Conservation (phyloP, 2,888 invertebrate genomes). For the Hyalella azteca region DNA sequence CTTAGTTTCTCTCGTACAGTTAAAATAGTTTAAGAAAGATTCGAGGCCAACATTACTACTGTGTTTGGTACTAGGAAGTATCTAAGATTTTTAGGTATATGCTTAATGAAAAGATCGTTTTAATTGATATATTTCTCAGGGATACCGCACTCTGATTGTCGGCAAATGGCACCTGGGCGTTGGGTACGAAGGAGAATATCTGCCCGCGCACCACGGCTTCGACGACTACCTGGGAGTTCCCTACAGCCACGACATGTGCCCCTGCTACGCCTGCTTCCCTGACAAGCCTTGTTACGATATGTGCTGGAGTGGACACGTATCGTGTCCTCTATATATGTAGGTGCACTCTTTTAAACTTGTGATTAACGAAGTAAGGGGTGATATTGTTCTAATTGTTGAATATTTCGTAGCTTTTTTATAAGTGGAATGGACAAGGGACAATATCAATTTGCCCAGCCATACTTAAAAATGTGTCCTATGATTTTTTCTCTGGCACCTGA, state of each 20-base stretch:
- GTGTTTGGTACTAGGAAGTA: background rate
- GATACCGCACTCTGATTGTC: conserved; percentile 59
- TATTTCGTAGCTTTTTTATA: background rate
- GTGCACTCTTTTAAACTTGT: too few species aligned
- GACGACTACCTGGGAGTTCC: conserved; percentile 60
- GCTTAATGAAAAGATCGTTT: background rate
- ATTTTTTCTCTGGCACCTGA: too few species aligned
- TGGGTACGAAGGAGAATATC: conserved; percentile 50
- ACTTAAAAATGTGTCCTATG: background rate
- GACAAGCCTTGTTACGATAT: conserved; percentile 49
- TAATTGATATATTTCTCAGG: conserved; percentile 44
- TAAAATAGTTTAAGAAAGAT: background rate
- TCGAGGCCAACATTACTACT: background rate
- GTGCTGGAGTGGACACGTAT: conserved; percentile 52
- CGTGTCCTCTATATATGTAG: conserved; percentile 56
- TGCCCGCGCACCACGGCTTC: conserved; percentile 59
- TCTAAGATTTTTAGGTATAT: background rate
- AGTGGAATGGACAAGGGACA: too few species aligned
- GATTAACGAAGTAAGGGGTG: too few species aligned
- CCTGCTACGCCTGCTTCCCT: conserved; percentile 58
- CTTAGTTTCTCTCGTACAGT: background rate
- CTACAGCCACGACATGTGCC: conserved; percentile 60
- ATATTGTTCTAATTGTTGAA: background rate
- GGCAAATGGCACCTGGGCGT: conserved; percentile 61
- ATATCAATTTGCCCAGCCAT: too few species aligned